Conservation (phyloP, 2,797 vertebrate species). For the Neoniphon sammara region DNA sequence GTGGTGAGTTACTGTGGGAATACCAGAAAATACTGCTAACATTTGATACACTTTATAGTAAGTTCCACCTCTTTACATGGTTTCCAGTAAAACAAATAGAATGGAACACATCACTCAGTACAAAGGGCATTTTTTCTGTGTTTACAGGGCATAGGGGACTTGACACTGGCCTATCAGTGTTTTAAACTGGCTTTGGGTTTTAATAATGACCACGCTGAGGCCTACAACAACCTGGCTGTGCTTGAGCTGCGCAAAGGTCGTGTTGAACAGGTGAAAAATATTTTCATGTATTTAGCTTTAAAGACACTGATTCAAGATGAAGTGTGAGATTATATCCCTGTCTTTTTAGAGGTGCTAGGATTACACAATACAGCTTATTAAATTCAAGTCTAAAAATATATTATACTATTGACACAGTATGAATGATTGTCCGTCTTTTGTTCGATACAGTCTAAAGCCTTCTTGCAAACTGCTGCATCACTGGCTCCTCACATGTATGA, state of each 20-base stretch:
- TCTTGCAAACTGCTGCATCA: constrained; percentile 92
- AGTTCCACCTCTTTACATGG: neutral
- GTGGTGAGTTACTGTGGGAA: constrained; percentile 85
- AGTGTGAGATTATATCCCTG: neutral
- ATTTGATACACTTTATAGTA: neutral
- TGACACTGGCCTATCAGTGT: constrained; percentile 92
- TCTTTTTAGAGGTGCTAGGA: neutral
- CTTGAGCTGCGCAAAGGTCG: constrained; percentile 92
- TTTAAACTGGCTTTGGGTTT: constrained; percentile 92
- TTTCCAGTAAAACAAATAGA: neutral
- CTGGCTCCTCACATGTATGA: constrained; percentile 96
- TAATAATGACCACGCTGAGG: constrained; percentile 93
- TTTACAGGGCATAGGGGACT: constrained; percentile 91
- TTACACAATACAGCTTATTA: neutral
- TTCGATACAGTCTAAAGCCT: constrained; percentile 88
- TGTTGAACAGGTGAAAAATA: constrained; percentile 88
- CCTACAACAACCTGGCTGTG: constrained; percentile 96
- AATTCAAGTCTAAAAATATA: neutral
- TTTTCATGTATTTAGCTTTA: constrained; percentile 1
- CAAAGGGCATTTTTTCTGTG: constrained; percentile 35
- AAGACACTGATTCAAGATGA: neutral
- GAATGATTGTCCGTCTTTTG: constrained; percentile 24
- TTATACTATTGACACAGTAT: neutral
- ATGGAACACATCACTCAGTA: constrained; percentile 1
- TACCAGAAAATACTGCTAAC: neutral